Conservation (phyloP, 2,797 vertebrate species). For the Notolabrus celidotus region DNA sequence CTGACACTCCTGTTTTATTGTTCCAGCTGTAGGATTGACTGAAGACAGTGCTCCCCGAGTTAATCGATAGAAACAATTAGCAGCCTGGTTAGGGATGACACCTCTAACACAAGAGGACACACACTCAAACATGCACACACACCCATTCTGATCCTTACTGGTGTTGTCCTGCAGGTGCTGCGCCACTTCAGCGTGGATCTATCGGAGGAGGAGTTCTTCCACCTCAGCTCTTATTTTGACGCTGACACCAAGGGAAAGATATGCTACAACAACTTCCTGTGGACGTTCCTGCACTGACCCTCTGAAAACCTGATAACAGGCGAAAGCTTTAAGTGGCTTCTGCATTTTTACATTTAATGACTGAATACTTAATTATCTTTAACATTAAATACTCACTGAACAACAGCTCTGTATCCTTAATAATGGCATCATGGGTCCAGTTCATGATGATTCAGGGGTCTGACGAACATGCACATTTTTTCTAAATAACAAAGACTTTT, state of each 20-base stretch:
- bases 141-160: neutral
- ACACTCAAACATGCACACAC: neutral
- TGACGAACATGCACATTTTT: too few relatives aligned
- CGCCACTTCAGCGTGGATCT: slow-evolving; percentile 73
- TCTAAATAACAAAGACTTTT: too few relatives aligned
- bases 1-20: slow-evolving; percentile 50
- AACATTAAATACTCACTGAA: too few relatives aligned
- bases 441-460: neutral
- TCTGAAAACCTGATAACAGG: neutral
- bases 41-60: slow-evolving; percentile 7
- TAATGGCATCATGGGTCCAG: neutral
- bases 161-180: slow-evolving; percentile 76
- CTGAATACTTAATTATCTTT: too few relatives aligned
- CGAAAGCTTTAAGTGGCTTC: neutral
- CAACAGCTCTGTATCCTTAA: too few relatives aligned
- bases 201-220: slow-evolving; percentile 84
- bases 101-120: slow-evolving; percentile 10
- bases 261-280: slow-evolving; percentile 86
- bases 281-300: slow-evolving; percentile 77
- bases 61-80: slow-evolving; percentile 64
- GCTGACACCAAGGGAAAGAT: slow-evolving; percentile 80
- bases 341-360: too few relatives aligned
- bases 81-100: slow-evolving; percentile 24
- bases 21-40: slow-evolving; percentile 27
- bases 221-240: slow-evolving; percentile 84